Conservation (phyloP, 2,888 invertebrate species). For the Nudaria mundana region DNA sequence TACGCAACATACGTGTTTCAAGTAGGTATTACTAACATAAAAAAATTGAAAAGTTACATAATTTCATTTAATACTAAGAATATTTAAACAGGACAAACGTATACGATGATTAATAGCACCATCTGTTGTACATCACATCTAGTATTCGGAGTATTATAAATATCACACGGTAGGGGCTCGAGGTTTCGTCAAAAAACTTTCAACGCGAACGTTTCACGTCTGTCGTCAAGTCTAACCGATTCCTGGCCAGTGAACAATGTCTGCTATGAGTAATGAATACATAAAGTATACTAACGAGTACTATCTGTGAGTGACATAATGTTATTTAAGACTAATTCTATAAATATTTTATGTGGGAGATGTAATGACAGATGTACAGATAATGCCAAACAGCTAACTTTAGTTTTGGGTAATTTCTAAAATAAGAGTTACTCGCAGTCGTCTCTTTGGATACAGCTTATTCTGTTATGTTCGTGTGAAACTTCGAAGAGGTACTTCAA, state of each 20-base stretch:
- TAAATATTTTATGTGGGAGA: slow-evolving; percentile 3
- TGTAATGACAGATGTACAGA: not conserved
- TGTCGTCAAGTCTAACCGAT: slow-evolving; percentile 22
- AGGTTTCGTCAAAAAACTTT: slow-evolving; percentile 25
- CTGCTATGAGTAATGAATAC: slow-evolving; percentile 4
- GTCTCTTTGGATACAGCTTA: too few relatives aligned
- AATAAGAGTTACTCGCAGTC: too few relatives aligned
- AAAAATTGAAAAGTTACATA: not conserved
- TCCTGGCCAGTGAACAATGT: slow-evolving; percentile 11
- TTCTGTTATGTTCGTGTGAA: too few relatives aligned
- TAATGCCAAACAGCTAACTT: not conserved
- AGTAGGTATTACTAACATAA: not conserved
- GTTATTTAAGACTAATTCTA: slow-evolving; percentile 5
- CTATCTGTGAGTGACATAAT: slow-evolving; percentile 2
- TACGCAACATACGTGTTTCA: not conserved
- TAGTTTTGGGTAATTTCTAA: not conserved
- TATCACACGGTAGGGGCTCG: slow-evolving; percentile 16
- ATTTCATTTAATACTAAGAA: slow-evolving; percentile 4
- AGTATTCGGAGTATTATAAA: slow-evolving; percentile 18
- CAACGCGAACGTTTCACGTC: slow-evolving; percentile 16
- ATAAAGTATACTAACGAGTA: slow-evolving; percentile 1
- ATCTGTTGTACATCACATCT: slow-evolving; percentile 15
- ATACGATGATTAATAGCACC: slow-evolving; percentile 13
- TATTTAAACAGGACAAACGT: slow-evolving; percentile 12
- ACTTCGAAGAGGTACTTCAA: too few relatives aligned